These are phyloP conservation scores for Nothocercus nigrocapillus DNA, from an alignment of 2,113 vertebrate species.

Conservation along the genomic window DNA sequence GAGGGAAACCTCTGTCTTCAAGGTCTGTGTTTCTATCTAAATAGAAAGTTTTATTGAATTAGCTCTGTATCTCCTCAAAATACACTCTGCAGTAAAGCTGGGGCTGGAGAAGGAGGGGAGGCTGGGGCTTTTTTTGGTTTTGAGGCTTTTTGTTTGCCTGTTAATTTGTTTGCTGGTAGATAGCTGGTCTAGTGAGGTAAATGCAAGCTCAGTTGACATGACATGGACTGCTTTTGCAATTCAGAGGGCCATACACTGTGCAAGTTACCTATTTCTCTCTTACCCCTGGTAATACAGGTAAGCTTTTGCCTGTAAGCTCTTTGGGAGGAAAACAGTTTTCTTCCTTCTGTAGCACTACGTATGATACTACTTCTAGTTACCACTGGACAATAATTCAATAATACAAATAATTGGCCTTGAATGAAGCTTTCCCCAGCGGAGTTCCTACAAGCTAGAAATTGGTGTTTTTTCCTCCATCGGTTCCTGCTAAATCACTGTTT, in stretches of 20 bases:
- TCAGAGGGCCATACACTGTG: not conserved
- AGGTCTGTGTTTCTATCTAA: not conserved
- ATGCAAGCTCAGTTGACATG: not conserved
- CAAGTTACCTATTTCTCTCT: not conserved
- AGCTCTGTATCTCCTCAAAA: not conserved
- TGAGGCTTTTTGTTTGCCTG: not conserved
- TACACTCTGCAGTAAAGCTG: not conserved
- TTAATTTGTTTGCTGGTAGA: not conserved
- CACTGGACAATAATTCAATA: not conserved
- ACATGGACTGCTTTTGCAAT: not conserved
- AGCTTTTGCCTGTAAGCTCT: not conserved
- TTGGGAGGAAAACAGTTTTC: not conserved
- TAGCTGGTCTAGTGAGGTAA: not conserved
- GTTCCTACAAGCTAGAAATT: not conserved
- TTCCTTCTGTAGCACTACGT: not conserved
- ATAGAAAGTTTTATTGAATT: not conserved
- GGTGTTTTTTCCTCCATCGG: not conserved
- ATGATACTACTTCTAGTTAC: not conserved
- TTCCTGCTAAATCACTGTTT: not conserved
- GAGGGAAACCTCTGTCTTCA: not conserved
- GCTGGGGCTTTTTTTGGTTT: not conserved
- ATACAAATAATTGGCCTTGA: not conserved
- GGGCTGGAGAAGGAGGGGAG: fast-evolving
- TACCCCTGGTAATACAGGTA: not conserved
- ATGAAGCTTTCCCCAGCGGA: not conserved